Percentiles rank a stretch among this genome's conserved stretches.
Conservation (phyloP, 2,888 invertebrate species). For the Abrostola triplasia region DNA sequence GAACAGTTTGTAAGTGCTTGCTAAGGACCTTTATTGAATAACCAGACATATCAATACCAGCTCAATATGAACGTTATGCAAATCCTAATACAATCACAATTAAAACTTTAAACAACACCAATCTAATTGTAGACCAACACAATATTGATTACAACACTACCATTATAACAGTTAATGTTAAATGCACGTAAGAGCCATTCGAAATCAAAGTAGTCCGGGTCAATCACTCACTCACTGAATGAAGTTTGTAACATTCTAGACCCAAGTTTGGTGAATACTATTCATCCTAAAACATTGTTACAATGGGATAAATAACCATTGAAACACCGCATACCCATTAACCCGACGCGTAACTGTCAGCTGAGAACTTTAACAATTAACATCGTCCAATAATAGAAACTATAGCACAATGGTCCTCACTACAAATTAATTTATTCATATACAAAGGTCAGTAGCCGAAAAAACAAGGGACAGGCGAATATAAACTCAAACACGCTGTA, state of each 20-base stretch:
- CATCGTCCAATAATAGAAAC: slow-evolving; percentile 83
- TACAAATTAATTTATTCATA: slow-evolving; percentile 86
- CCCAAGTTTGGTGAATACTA: slow-evolving; percentile 60
- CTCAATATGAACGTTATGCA: slow-evolving; percentile 19
- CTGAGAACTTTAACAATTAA: slow-evolving; percentile 83
- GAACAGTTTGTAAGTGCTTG: not conserved
- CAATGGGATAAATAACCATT: slow-evolving; percentile 80
- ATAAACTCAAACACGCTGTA: slow-evolving; percentile 38
- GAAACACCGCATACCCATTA: slow-evolving; percentile 80
- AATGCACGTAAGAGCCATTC: slow-evolving; percentile 35
- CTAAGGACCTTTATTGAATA: not conserved
- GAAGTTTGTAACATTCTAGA: slow-evolving; percentile 62
- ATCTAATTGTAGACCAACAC: slow-evolving; percentile 32
- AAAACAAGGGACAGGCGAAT: slow-evolving; percentile 53
- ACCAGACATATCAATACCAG: not conserved
- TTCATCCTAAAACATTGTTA: slow-evolving; percentile 76
- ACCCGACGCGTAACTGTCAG: slow-evolving; percentile 80
- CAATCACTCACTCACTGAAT: slow-evolving; percentile 64
- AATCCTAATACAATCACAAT: slow-evolving; percentile 35
- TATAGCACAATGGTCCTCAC: slow-evolving; percentile 77
- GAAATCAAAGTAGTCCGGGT: slow-evolving; percentile 53
- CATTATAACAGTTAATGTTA: slow-evolving; percentile 26
- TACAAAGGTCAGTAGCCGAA: slow-evolving; percentile 76
- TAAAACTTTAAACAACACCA: slow-evolving; percentile 23
- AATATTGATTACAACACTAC: slow-evolving; percentile 45